A percentile compares a stretch with the other conserved stretches of the same genome.
phyloP scores from a whole-genome alignment of 2,888 invertebrate genomes.

The Schrankia costaestrigalis region DNA sequence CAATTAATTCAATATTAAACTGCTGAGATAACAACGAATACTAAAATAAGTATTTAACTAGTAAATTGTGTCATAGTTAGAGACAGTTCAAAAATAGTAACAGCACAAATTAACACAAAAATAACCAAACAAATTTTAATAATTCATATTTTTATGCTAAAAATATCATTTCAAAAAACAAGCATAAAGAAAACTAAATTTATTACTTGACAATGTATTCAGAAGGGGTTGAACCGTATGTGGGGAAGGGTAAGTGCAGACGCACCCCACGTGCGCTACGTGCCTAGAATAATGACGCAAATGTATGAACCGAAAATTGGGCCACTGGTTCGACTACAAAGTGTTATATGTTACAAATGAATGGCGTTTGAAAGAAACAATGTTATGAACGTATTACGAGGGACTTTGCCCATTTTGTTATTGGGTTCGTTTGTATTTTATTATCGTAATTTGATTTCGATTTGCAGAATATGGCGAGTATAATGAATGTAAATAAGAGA shows the following conservation, averaged over 20 bases:
- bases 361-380: too few relatives aligned
- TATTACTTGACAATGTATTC: conserved; percentile 35
- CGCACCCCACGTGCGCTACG: conserved; percentile 21
- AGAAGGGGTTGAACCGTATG: conserved; percentile 23
- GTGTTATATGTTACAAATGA: neutral
- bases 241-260: conserved; percentile 24
- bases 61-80: too few relatives aligned
- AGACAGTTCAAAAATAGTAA: too few relatives aligned
- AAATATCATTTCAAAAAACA: conserved; percentile 15
- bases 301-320: conserved; percentile 8
- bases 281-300: conserved; percentile 12
- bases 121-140: conserved; percentile 2
- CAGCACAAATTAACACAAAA: neutral
- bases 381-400: too few relatives aligned
- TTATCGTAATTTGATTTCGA: too few relatives aligned
- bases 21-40: too few relatives aligned
- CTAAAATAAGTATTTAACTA: too few relatives aligned
- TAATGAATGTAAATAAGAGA: too few relatives aligned
- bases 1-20: too few relatives aligned
- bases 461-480: too few relatives aligned
- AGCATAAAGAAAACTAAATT: conserved; percentile 27
- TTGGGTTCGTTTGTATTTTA: too few relatives aligned
- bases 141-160: neutral
- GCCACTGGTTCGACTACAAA: conserved; percentile 1
- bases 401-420: too few relatives aligned